A percentile compares a stretch with the other conserved stretches of the same genome.
These are phyloP conservation scores for Pachyrhynchus sulphureomaculatus DNA, from an alignment of 1,140 invertebrate genomes.

Conservation along the genomic window DNA sequence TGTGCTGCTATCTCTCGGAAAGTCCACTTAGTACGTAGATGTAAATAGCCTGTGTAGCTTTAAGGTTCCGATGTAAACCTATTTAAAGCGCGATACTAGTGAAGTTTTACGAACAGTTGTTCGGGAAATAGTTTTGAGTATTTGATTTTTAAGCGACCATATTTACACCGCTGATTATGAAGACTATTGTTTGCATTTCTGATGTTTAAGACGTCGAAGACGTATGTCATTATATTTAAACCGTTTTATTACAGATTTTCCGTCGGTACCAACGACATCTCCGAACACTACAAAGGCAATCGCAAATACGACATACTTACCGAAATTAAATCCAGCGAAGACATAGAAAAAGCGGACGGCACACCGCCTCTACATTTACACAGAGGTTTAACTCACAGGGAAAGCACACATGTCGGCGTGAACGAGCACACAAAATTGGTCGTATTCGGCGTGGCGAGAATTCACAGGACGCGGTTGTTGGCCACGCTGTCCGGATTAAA, in stretches of 20 bases:
- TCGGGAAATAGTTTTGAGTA: too few relatives aligned
- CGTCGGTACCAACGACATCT: slow-evolving; percentile 53
- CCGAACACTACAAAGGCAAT: slow-evolving; percentile 57
- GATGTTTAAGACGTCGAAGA: too few relatives aligned
- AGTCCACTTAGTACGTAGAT: too few relatives aligned
- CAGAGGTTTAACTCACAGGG: slow-evolving; percentile 25
- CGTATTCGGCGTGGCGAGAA: slow-evolving; percentile 71
- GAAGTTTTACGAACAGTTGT: too few relatives aligned
- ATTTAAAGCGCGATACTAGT: too few relatives aligned
- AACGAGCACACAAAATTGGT: slow-evolving; percentile 48
- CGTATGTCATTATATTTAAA: too few relatives aligned
- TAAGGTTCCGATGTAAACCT: too few relatives aligned
- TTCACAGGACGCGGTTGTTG: slow-evolving; percentile 82
- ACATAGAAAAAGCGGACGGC: slow-evolving; percentile 52
- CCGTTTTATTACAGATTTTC: slow-evolving; percentile 53
- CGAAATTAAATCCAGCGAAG: slow-evolving; percentile 51
- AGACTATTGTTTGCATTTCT: too few relatives aligned
- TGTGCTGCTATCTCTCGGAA: too few relatives aligned
- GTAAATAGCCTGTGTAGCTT: too few relatives aligned
- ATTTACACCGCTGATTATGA: too few relatives aligned
- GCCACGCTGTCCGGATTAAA: slow-evolving; percentile 92
- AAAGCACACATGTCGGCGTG: slow-evolving; percentile 3
- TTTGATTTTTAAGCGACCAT: too few relatives aligned
- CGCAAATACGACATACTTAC: slow-evolving; percentile 56
- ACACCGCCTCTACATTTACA: slow-evolving; percentile 39